Percentiles rank a stretch among this genome's conserved stretches.
These are phyloP conservation scores for Lagothrix lagotricha DNA, from an alignment of 2,797 vertebrate genomes.

Conservation along the genomic window DNA sequence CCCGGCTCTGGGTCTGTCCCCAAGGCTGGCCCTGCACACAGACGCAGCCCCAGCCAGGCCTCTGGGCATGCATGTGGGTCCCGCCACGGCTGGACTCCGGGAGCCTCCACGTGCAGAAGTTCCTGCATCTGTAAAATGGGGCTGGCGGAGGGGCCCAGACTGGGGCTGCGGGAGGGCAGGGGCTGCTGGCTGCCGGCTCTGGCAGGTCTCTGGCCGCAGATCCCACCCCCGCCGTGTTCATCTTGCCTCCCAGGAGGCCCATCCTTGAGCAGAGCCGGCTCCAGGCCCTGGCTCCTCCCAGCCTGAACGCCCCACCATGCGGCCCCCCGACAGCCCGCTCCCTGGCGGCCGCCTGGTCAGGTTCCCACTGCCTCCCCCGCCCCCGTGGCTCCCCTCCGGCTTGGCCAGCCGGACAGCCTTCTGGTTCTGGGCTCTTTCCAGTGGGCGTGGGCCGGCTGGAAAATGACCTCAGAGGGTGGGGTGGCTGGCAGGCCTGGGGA, in stretches of 20 bases:
- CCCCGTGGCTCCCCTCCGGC: not conserved
- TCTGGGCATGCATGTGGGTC: too few species aligned
- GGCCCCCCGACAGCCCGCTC: not conserved
- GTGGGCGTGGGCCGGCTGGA: conserved; percentile 29
- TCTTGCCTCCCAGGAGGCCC: fast-evolving
- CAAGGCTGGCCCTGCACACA: fast-evolving
- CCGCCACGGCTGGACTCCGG: fast-evolving
- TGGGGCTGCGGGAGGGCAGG: not conserved
- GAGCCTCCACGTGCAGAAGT: not conserved
- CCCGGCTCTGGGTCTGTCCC: not conserved
- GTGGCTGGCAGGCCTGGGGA: not conserved
- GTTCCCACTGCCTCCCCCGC: not conserved
- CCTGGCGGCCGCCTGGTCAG: not conserved
- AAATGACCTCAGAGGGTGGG: conserved; percentile 70
- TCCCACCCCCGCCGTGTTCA: not conserved
- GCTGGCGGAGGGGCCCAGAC: not conserved
- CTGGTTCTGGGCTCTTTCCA: conserved; percentile 36
- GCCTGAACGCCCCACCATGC: too few species aligned
- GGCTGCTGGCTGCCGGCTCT: too few species aligned
- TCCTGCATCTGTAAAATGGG: not conserved
- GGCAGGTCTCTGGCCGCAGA: not conserved
- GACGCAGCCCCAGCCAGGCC: not conserved
- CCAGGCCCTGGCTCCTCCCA: not conserved
- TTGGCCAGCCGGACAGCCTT: conserved; percentile 34
- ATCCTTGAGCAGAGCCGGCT: not conserved